Percentiles rank a stretch among this genome's conserved stretches.
These are phyloP conservation scores for Listronotus bonariensis DNA, from an alignment of 1,140 invertebrate species.

Conservation along the genomic window DNA sequence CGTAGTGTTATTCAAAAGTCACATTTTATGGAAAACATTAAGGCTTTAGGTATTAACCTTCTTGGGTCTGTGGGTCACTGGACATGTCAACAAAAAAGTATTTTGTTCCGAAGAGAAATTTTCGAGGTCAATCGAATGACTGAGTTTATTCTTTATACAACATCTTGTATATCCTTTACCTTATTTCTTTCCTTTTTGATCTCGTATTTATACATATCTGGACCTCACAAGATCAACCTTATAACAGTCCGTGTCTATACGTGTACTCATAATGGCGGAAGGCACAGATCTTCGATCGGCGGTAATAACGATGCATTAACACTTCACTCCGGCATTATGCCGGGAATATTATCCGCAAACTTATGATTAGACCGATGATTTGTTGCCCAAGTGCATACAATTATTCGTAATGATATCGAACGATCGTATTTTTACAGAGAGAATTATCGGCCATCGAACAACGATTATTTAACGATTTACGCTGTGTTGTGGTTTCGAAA, in stretches of 20 bases:
- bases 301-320: slow-evolving; percentile 31
- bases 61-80: no score
- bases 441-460: slow-evolving; percentile 11
- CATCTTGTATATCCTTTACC: no score
- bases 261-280: slow-evolving; percentile 19
- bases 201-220: background rate
- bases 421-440: slow-evolving; percentile 6
- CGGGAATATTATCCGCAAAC: slow-evolving; percentile 12
- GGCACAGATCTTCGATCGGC: slow-evolving; percentile 24
- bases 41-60: no score
- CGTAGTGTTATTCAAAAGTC: no score
- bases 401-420: slow-evolving; percentile 31
- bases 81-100: no score
- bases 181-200: no score
- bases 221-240: slow-evolving; percentile 20
- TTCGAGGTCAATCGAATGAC: no score
- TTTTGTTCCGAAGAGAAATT: no score
- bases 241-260: slow-evolving; percentile 11
- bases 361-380: slow-evolving; percentile 26
- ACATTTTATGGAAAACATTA: no score
- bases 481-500: background rate
- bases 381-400: slow-evolving; percentile 21
- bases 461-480: slow-evolving; percentile 24
- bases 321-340: slow-evolving; percentile 27
- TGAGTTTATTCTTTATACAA: no score